Percentiles rank a stretch among this genome's conserved stretches.
Conservation (phyloP, 92 coral and sea anemone species). For the Plumapathes pennacea region DNA sequence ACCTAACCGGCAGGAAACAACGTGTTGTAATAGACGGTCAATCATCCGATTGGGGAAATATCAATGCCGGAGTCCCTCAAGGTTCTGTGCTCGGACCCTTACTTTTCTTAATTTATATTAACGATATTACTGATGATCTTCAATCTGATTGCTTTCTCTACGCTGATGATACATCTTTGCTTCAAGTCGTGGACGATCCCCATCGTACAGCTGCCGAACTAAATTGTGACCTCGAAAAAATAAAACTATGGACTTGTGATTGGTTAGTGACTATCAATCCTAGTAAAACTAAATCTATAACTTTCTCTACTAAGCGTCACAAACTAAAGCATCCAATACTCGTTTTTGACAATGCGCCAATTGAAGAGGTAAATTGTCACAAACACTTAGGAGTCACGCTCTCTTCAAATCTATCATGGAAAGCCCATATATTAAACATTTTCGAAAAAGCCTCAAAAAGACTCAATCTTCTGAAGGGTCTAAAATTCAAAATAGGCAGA, state of each 20-base stretch:
- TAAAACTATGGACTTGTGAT: conserved; percentile 12
- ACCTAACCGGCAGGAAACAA: conserved; percentile 29
- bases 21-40: conserved; percentile 54
- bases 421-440: no score
- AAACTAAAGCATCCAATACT: conserved; percentile 1
- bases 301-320: background rate
- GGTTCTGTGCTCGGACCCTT: conserved; percentile 35
- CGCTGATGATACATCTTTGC: conserved; percentile 33
- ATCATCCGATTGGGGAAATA: conserved; percentile 19
- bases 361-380: no score
- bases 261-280: conserved; percentile 31
- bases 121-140: conserved; percentile 31
- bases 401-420: conserved; percentile 10
- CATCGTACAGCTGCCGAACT: background rate
- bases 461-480: background rate
- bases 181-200: conserved; percentile 26
- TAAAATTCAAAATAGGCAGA: no score
- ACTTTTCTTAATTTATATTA: conserved; percentile 28
- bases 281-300: conserved; percentile 14
- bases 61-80: conserved; percentile 30
- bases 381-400: conserved; percentile 26
- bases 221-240: conserved; percentile 13
- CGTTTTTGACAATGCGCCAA: background rate
- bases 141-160: conserved; percentile 4
- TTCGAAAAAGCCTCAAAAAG: no score